These are phyloP conservation scores for Pseudochirops corinnae DNA, from an alignment of 2,797 vertebrate species.

Conservation along the genomic window DNA sequence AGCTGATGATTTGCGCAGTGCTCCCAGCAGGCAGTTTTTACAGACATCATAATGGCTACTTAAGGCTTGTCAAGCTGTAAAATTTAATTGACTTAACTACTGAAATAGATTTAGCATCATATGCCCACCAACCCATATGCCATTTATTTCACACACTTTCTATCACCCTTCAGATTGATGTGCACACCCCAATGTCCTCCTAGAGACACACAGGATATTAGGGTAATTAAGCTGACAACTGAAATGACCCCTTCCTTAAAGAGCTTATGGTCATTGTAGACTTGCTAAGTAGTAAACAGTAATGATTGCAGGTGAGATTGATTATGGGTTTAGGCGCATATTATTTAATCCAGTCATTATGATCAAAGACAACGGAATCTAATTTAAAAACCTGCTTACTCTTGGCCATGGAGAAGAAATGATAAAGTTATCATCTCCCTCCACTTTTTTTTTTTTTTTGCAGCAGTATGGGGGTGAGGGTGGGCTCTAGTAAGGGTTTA, in stretches of 20 bases:
- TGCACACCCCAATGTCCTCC: background rate
- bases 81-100: background rate
- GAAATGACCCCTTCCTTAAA: background rate
- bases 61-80: constrained; percentile 13
- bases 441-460: background rate
- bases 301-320: background rate
- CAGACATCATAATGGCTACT: constrained; percentile 24
- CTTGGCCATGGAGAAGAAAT: background rate
- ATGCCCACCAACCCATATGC: background rate
- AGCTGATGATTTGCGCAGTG: background rate
- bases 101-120: background rate
- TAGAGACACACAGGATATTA: background rate
- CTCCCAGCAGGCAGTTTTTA: background rate
- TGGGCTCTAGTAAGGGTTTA: background rate
- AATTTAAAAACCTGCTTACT: background rate
- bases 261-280: background rate
- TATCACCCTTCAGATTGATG: background rate
- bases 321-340: background rate
- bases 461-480: background rate
- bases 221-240: background rate
- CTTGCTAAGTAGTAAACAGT: background rate
- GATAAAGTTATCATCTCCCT: background rate
- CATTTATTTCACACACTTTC: background rate
- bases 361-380: fast-evolving
- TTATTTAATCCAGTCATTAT: background rate